A percentile compares a stretch with the other conserved stretches of the same genome.
phyloP scores from a whole-genome alignment of 1,140 invertebrate species.

The Leptonema lineaticorne region DNA sequence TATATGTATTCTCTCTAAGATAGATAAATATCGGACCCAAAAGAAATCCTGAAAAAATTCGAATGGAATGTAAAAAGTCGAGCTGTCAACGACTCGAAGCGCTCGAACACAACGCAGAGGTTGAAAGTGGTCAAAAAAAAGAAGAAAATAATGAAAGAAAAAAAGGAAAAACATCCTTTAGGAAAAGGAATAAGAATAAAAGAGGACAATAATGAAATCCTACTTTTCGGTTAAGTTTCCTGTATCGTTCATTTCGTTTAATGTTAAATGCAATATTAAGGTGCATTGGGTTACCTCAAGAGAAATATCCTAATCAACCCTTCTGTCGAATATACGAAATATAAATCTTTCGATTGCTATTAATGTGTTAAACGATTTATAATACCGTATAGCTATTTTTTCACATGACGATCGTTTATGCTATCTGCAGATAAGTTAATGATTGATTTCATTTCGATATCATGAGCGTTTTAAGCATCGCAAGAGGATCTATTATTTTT shows the following conservation, averaged over 20 bases:
- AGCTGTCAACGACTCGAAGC: not conserved
- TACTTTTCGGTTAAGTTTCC: not conserved
- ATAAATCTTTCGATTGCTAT: no score
- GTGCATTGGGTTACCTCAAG: no score
- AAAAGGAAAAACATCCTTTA: constrained; percentile 5
- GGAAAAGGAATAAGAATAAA: not conserved
- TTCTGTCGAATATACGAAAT: no score
- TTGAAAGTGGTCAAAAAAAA: no score
- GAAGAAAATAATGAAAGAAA: not conserved
- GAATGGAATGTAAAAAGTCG: not conserved
- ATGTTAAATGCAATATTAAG: not conserved
- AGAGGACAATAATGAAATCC: not conserved
- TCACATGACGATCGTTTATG: no score
- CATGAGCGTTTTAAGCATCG: not conserved
- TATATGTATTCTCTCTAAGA: not conserved
- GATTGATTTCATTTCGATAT: constrained; percentile 12
- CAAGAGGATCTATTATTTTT: constrained; percentile 16
- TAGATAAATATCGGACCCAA: constrained; percentile 7
- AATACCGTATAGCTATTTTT: no score
- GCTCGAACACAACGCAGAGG: not conserved
- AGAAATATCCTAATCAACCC: no score
- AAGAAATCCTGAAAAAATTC: no score
- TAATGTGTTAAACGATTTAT: no score
- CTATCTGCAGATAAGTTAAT: constrained; percentile 2
- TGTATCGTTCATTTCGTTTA: not conserved